Percentiles rank a stretch among this genome's conserved stretches.
These are phyloP conservation scores for Alcedo atthis DNA, from an alignment of 2,797 vertebrate species.

Conservation along the genomic window DNA sequence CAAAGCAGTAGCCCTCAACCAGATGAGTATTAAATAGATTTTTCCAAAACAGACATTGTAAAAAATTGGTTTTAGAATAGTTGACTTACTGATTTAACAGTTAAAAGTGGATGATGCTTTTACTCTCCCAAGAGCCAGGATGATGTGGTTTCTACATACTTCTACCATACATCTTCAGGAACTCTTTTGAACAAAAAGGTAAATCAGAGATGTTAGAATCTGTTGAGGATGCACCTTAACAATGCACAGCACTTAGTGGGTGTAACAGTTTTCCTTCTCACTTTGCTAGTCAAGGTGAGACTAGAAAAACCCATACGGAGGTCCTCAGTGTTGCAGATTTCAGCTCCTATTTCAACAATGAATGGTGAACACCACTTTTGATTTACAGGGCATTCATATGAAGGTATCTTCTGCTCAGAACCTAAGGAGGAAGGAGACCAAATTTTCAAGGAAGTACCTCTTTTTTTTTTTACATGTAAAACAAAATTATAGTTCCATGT, in stretches of 20 bases:
- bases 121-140: background rate
- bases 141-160: background rate
- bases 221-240: background rate
- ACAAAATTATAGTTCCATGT: accelerated
- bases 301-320: background rate
- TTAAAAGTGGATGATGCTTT: background rate
- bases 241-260: background rate
- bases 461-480: background rate
- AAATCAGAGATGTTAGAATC: accelerated
- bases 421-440: accelerated
- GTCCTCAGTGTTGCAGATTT: background rate
- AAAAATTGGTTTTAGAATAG: background rate
- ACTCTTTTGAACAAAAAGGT: background rate
- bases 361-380: background rate
- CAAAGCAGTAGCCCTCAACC: background rate
- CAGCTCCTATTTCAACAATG: background rate
- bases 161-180: background rate
- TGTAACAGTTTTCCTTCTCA: background rate
- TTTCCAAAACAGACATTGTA: background rate
- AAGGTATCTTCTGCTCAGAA: background rate
- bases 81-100: background rate
- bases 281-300: accelerated
- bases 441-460: background rate
- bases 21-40: background rate
- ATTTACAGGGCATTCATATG: background rate